These are phyloP conservation scores for Operophtera brumata DNA, from an alignment of 2,888 invertebrate genomes.

Conservation along the genomic window DNA sequence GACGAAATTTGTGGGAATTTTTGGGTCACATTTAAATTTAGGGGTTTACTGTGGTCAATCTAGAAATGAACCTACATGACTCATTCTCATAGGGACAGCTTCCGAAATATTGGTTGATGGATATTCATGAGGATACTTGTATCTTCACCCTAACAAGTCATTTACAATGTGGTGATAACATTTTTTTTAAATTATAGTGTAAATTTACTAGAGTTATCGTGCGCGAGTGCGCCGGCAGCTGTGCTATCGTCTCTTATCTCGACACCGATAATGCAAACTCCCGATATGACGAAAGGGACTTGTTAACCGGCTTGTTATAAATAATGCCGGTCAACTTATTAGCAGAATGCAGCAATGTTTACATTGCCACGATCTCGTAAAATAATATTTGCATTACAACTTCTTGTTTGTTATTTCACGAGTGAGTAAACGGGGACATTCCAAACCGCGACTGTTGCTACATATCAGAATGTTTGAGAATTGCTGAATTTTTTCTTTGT, in stretches of 20 bases:
- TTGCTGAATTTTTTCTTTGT: background rate
- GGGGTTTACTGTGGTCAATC: no score
- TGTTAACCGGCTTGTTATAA: constrained; percentile 35
- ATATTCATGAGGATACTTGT: no score
- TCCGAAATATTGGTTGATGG: no score
- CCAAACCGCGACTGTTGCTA: background rate
- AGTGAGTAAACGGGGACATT: constrained; percentile 10
- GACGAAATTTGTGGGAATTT: no score
- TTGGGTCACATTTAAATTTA: no score
- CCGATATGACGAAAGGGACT: constrained; percentile 48
- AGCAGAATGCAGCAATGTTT: constrained; percentile 11
- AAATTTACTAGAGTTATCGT: constrained; percentile 63
- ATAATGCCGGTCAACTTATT: constrained; percentile 28
- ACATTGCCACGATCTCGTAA: constrained; percentile 5
- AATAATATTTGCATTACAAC: constrained; percentile 1
- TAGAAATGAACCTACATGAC: no score
- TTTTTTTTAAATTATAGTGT: constrained; percentile 43
- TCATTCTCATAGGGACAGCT: background rate
- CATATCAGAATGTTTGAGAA: background rate
- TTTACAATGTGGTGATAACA: constrained; percentile 26
- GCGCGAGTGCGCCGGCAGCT: constrained; percentile 61
- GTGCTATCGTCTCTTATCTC: constrained; percentile 63
- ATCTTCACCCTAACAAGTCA: background rate
- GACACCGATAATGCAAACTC: constrained; percentile 54
- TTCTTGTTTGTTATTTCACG: constrained; percentile 9